phyloP scores from a whole-genome alignment of 1,140 invertebrate species.

The Aphis gossypii region DNA sequence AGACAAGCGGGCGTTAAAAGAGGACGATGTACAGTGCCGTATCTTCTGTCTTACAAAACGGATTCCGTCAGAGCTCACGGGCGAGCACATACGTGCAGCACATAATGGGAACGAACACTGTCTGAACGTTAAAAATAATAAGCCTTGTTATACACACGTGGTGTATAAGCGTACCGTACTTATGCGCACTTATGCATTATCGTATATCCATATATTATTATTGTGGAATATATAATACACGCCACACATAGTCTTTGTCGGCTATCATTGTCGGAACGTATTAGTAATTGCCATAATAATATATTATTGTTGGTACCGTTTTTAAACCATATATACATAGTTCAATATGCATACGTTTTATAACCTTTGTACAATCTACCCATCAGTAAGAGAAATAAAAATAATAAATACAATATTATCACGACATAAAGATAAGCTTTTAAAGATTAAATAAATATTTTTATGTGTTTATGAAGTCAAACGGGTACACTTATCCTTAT shows the following conservation, averaged over 20 bases:
- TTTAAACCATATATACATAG: not conserved
- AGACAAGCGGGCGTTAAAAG: slow-evolving; percentile 38
- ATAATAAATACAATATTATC: not conserved
- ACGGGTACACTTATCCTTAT: not conserved
- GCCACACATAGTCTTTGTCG: not conserved
- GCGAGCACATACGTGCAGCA: not conserved
- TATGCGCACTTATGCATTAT: not conserved
- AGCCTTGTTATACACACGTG: not conserved
- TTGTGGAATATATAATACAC: not conserved
- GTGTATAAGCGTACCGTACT: not conserved
- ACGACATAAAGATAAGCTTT: no score
- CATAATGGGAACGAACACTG: not conserved
- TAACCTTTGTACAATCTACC: not conserved
- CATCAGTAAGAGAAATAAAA: not conserved
- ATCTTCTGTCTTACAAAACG: not conserved
- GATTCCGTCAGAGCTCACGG: not conserved
- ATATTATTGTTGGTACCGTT: not conserved
- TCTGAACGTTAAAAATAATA: slow-evolving; percentile 18
- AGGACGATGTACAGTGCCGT: not conserved
- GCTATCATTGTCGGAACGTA: not conserved
- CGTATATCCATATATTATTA: not conserved
- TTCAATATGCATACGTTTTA: not conserved
- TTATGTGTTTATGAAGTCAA: not conserved
- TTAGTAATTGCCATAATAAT: not conserved
- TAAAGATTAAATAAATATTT: not conserved